Conservation (phyloP, 2,113 vertebrate genomes). For the Myocastor coypus region DNA sequence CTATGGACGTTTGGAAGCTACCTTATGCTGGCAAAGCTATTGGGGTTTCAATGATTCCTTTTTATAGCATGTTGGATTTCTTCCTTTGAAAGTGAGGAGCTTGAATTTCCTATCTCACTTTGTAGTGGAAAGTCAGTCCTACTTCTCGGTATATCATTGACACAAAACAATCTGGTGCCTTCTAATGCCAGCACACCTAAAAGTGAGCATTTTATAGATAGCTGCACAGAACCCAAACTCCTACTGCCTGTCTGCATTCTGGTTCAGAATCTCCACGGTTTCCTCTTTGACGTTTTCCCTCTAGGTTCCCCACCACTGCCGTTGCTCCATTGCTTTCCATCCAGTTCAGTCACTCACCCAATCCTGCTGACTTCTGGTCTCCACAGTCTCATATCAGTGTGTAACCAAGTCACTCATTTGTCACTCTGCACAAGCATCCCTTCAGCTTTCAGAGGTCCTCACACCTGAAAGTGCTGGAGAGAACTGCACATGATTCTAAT, state of each 20-base stretch:
- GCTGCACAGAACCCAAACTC: background rate
- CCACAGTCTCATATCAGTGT: background rate
- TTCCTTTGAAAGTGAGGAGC: slow-evolving; percentile 9
- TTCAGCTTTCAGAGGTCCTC: background rate
- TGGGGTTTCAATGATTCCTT: background rate
- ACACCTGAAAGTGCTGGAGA: background rate
- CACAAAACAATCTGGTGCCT: background rate
- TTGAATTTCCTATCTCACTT: slow-evolving; percentile 45
- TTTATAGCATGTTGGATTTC: background rate
- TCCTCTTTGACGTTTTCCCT: background rate
- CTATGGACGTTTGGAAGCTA: background rate
- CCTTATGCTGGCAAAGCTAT: background rate
- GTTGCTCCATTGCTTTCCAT: too few species aligned
- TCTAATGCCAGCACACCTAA: background rate
- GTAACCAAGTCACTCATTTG: background rate
- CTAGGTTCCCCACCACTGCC: background rate
- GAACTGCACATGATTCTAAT: background rate
- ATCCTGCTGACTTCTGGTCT: background rate
- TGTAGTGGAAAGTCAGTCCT: slow-evolving; percentile 10
- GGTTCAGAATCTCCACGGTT: background rate
- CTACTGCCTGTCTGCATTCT: background rate
- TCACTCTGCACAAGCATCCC: background rate
- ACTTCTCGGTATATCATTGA: slow-evolving; percentile 26
- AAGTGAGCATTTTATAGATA: background rate
- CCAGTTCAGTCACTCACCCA: background rate